Evolutionary conservation across 2,113 vertebrate genomes (phyloP), one percentile per base, ranked within the genome.

Genomic region (Eublepharis macularius): DNA sequence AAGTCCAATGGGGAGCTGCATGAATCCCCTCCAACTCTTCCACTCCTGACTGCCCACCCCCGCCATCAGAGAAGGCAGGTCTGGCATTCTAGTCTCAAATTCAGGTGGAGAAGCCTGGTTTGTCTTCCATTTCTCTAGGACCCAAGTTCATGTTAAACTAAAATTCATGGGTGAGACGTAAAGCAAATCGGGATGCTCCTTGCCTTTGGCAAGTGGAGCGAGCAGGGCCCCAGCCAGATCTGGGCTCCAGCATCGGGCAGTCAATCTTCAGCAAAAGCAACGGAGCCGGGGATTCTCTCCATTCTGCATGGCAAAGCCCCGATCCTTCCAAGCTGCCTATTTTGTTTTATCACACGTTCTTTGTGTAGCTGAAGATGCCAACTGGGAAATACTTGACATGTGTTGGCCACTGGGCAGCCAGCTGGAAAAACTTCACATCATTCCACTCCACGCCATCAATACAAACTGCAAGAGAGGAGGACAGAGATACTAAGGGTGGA

Each of bases 401-500:
- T 0, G 97, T 98, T 29, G 97, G 97, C 97, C 97, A 98, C 95
- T 98, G 97, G 19, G 97, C 97, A 41, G 97, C 97, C 86, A 98
- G 96, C 96, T 98, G 97, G 95, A 98, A 98, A 95, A 98, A 98
- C 96, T 98, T 98, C 80, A 98, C 97, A 32, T 98, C 97, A 2
- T 98, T 98, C 97, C 97, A 98, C 90, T 98, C 97, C 91, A 98
- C 97, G 6, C 97, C 97, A 19, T 98, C 97, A 80, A 98, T 98
- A 14, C 96, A 98, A 82, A 98, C 97, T 98, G 83, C 82, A 60
- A 88, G 45, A 91, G 36, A 91, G 1, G 26, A 29, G 1, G 81
- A 93, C 86, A 89, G 80, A 63, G 0, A 0, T 12, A 65, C 24
- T 60, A 26, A 10, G 39, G 9, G n/a, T 34, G 14, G 43, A 21